Percentiles rank a stretch among this genome's conserved stretches.
Evolutionary conservation across 2,797 vertebrate genomes (phyloP).

Genomic region (Phylloscopus collybita): DNA sequence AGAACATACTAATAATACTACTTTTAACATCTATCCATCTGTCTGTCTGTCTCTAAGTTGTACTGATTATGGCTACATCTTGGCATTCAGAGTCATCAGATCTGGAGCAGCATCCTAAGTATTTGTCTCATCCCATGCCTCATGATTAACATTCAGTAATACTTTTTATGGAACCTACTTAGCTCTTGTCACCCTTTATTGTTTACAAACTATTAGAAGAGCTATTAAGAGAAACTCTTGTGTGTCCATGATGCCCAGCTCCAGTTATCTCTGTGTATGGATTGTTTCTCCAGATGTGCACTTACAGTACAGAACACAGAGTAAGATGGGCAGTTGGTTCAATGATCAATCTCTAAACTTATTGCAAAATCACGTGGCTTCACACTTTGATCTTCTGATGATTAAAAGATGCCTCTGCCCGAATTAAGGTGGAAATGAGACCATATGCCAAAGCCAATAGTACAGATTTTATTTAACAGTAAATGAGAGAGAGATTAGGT

Average conservation of each 20-base stretch:
- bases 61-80: not conserved
- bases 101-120: not conserved
- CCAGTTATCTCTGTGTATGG: not conserved
- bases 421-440: not conserved
- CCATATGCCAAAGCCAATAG: not conserved
- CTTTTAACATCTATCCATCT: not conserved
- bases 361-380: not conserved
- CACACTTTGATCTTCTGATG: not conserved
- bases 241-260: not conserved
- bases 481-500: not conserved
- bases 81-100: not conserved
- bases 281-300: not conserved
- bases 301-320: not conserved
- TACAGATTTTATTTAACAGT: not conserved
- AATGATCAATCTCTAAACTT: not conserved
- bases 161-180: not conserved
- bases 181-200: not conserved
- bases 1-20: not conserved
- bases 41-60: fast-evolving
- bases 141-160: not conserved
- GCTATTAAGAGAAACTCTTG: not conserved
- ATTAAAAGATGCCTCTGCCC: not conserved
- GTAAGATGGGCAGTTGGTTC: not conserved
- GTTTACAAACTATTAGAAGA: not conserved
- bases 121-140: not conserved